Evolutionary conservation across 2,113 vertebrate genomes (phyloP).

Genomic region (Micronycteris hirsuta): DNA sequence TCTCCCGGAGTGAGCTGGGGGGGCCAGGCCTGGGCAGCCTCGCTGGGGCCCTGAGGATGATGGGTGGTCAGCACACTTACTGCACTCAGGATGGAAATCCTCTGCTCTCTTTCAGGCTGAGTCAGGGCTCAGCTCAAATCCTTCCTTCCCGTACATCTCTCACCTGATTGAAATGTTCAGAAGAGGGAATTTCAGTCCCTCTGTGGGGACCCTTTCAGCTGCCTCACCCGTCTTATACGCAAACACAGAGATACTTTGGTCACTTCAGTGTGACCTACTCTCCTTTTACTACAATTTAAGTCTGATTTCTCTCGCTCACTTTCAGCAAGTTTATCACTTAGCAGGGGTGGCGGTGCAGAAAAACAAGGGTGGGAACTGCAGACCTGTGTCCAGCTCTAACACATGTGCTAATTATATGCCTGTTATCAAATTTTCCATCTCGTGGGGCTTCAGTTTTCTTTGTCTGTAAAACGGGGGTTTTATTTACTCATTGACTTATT

Average conservation of each 20-base stretch:
- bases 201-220: not conserved
- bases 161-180: not conserved
- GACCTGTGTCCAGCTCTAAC: not conserved
- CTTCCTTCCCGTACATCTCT: not conserved
- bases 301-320: not conserved
- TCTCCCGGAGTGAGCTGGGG: not conserved
- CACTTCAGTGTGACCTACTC: not conserved
- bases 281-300: not conserved
- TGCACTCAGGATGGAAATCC: not conserved
- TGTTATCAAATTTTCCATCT: not conserved
- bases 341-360: not conserved
- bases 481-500: not conserved
- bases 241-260: not conserved
- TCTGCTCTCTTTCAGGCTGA: not conserved
- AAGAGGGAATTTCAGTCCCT: not conserved
- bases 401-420: not conserved
- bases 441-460: not conserved
- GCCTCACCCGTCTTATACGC: not conserved
- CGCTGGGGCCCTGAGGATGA: fast-evolving
- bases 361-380: not conserved
- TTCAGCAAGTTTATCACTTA: not conserved
- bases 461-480: not conserved
- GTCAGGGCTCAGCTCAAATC: not conserved
- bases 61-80: fast-evolving
- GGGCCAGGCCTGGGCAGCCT: not conserved